Conservation (phyloP, 2,888 invertebrate species). For the Heliconius ethilla region DNA sequence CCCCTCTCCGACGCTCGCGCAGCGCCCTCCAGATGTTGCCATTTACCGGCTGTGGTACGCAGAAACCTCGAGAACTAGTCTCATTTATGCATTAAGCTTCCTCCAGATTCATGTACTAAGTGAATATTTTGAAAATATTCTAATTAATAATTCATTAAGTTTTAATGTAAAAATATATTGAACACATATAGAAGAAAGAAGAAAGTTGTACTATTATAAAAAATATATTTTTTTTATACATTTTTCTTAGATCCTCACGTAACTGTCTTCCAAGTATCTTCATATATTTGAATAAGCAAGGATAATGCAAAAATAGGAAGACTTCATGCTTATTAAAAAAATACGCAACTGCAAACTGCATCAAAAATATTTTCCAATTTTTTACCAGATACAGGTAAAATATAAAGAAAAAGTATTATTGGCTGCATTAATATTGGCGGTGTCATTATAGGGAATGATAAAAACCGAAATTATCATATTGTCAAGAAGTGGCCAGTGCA, state of each 20-base stretch:
- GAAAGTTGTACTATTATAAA: background rate
- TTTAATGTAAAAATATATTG: background rate
- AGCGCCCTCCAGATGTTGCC: slow-evolving; percentile 72
- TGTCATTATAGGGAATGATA: background rate
- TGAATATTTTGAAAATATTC: background rate
- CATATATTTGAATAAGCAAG: background rate
- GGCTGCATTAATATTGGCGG: background rate
- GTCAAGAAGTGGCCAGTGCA: background rate
- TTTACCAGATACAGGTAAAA: background rate
- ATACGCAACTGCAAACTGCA: background rate
- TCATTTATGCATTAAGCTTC: slow-evolving; percentile 20
- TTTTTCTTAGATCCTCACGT: background rate
- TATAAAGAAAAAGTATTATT: background rate
- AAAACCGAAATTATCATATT: slow-evolving; percentile 7
- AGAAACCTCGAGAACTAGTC: slow-evolving; percentile 62
- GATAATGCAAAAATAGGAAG: too few relatives aligned
- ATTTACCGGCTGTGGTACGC: slow-evolving; percentile 49
- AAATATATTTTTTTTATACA: background rate
- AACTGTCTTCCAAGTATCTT: background rate
- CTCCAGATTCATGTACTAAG: background rate
- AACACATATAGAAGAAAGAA: background rate
- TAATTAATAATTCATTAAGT: background rate
- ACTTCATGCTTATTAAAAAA: background rate
- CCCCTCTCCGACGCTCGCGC: slow-evolving; percentile 61
- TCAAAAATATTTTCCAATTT: background rate